phyloP scores from a whole-genome alignment of 2,797 vertebrate genomes.

The Galaxias olidus region DNA sequence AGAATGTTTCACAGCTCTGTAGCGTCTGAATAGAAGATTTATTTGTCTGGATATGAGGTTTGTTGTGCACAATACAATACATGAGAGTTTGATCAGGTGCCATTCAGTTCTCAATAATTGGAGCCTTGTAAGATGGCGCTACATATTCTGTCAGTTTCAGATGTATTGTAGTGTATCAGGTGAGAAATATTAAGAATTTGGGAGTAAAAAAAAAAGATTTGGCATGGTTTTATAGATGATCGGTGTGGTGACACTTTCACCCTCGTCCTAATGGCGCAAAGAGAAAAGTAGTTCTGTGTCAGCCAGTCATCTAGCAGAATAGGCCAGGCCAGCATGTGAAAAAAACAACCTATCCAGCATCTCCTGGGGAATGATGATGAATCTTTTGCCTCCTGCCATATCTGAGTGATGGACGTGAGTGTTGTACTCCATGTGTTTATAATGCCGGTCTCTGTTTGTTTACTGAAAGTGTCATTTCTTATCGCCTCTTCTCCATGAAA shows the following conservation, averaged over 20 bases:
- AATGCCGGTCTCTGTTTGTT: slow-evolving; percentile 26
- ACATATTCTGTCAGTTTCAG: no score
- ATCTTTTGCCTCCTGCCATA: slow-evolving; percentile 28
- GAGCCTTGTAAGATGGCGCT: no score
- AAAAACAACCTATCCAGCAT: background rate
- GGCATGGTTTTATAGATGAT: no score
- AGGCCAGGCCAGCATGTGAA: background rate
- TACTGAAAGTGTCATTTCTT: slow-evolving; percentile 28
- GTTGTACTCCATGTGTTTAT: slow-evolving; percentile 1
- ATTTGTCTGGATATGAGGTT: background rate
- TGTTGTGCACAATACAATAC: background rate
- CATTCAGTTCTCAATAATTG: no score
- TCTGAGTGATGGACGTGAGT: slow-evolving; percentile 15
- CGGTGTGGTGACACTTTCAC: no score
- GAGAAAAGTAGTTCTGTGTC: no score
- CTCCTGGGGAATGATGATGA: slow-evolving; percentile 17
- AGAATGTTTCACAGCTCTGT: slow-evolving; percentile 11
- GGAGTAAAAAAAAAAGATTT: no score
- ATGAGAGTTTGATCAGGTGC: background rate
- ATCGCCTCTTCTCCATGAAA: slow-evolving; percentile 32
- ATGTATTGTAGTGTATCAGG: no score
- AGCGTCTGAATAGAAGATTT: background rate
- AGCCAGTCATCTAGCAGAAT: background rate
- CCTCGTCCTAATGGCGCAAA: no score
- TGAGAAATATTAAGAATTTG: no score